Evolutionary conservation across 1,140 invertebrate genomes (phyloP), one percentile per base, ranked within the genome.

Genomic region (Drosophila biarmipes): DNA sequence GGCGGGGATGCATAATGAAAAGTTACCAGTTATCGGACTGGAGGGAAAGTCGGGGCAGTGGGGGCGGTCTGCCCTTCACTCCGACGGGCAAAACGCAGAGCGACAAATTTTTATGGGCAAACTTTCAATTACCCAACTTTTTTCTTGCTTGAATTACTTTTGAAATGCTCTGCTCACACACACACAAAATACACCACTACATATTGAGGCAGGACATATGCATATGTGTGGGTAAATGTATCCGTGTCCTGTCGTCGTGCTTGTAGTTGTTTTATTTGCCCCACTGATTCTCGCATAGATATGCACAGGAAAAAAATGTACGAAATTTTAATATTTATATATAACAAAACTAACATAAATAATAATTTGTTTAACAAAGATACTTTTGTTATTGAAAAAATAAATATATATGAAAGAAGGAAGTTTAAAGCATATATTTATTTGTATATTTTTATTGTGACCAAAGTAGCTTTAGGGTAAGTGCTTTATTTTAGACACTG

Each of bases 61-160:
- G 11, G 59, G 40, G 19, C 35, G 58, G 31, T 17, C 15, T 11
- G 46, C 58, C 51, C 73, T 69, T 46, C 73, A 62, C 34, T 75
- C 76, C 84, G 71, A 59, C 58, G 27, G 42, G 61, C 34, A 73
- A 73, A 54, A 51, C 59, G 69, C 62, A 79, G 64, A 76, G 79
- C 80, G 84, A 87, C 82, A 87, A 89, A 87, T 87, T 87, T 87
- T 87, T 87, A 87, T 87, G 84, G 80, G 84, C 56, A 87, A 87
- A 87, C 84, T 87, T 87, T 87, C 84, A 87, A 87, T 87, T 87
- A 87, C 84, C 79, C 79, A 87, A 87, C 71, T 87, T 87, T 87
- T 87, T 87, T 87, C 75, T 67, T 76, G 84, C 79, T 89, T 89
- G 79, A 89, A 87, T 87, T 87, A 84, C 84, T 87, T 89, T 89